Evolutionary conservation across 2,888 invertebrate genomes (phyloP), one percentile per base, ranked within the genome.

Genomic region (Onthophagus sagittarius): DNA sequence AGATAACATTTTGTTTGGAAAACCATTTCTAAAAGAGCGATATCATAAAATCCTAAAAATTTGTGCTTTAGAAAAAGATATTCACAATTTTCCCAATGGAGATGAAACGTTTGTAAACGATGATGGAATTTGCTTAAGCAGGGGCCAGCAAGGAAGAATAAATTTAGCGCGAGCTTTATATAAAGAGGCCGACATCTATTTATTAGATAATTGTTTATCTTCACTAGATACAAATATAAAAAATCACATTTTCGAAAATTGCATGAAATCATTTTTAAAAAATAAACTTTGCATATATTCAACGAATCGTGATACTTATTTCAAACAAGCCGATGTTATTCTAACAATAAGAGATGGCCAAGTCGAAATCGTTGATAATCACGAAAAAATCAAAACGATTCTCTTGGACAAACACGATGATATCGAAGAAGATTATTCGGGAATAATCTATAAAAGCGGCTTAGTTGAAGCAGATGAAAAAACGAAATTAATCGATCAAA

Each of bases 131-230:
- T 91, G 92, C 31, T 85, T 96, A 11, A 94, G 94, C 62, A 94
- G 94, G n/a, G 95, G 95, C 7, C 95, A 95, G 85, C 90, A 91
- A 83, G 94, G 94, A 0, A 87, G 95, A 76, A 89, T 96, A 33
- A 93, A 93, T 83, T 86, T 96, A 69, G 94, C 93, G 0, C 87
- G 94, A 80, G 90, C 93, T 0, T 85, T 94, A 67, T 94, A 94
- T 81, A 89, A 89, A 79, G 89, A 92, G 77, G 92, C 93, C 0
- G 93, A 94, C 78, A 88, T 94, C 33, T 94, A 94, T 80, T 85
- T 94, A 32, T 84, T 94, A 53, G 94, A 95, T 79, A 94, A 95
- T 82, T 94, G 94, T 0, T 84, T 95, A 13, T 93, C 93, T 62
- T 93, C 94, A 0, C 91, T 95, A 0, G 95, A 95, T 80, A 88